phyloP scores from a whole-genome alignment of 2,888 invertebrate genomes.

The Apamea sordens region DNA sequence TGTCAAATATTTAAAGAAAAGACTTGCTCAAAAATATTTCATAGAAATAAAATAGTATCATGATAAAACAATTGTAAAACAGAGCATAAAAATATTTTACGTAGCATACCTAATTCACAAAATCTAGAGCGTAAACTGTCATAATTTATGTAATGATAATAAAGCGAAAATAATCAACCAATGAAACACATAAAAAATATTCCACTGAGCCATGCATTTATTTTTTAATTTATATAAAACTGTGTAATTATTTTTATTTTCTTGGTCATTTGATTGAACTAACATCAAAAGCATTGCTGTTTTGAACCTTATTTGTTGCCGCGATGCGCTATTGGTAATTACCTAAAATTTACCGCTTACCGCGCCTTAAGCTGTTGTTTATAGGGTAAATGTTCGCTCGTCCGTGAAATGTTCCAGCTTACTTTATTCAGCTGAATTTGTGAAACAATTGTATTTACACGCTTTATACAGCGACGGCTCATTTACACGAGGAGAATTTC shows the following conservation, averaged over 20 bases:
- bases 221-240: background rate
- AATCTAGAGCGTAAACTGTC: background rate
- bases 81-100: too few species aligned
- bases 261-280: background rate
- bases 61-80: background rate
- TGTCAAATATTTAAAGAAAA: background rate
- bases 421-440: slow-evolving; percentile 67
- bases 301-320: too few species aligned
- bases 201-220: background rate
- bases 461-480: slow-evolving; percentile 40
- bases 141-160: background rate
- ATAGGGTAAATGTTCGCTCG: slow-evolving; percentile 46
- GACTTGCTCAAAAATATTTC: background rate
- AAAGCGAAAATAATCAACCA: background rate
- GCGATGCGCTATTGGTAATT: background rate
- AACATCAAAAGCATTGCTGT: too few species aligned
- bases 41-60: background rate
- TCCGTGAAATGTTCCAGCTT: slow-evolving; percentile 55
- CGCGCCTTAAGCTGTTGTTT: slow-evolving; percentile 58
- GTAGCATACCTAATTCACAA: background rate
- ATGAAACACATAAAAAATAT: background rate
- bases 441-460: slow-evolving; percentile 63
- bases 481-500: background rate
- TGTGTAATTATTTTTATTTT: background rate
- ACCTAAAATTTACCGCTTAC: background rate